Conservation (phyloP, 2,888 invertebrate genomes). For the Polietes domitor region DNA sequence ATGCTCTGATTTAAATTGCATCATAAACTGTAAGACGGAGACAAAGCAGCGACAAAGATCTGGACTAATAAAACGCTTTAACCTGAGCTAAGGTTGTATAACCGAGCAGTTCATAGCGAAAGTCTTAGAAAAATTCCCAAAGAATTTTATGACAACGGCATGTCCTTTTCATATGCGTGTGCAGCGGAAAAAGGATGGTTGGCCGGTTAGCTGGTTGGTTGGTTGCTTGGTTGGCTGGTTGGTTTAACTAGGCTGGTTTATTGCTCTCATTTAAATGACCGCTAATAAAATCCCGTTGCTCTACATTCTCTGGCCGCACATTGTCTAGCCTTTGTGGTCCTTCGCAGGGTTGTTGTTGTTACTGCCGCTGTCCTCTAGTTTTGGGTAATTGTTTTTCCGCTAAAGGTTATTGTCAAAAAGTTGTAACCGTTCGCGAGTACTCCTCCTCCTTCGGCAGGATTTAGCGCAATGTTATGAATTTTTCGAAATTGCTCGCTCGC, state of each 20-base stretch:
- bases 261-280: conserved; percentile 61
- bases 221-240: conserved; percentile 1
- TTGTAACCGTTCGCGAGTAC: conserved; percentile 1
- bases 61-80: conserved; percentile 44
- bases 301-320: conserved; percentile 34
- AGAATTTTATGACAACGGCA: conserved; percentile 40
- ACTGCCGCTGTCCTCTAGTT: neutral
- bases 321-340: neutral
- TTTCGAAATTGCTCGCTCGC: conserved; percentile 27
- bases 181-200: neutral
- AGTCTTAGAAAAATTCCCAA: conserved; percentile 48
- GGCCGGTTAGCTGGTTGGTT: neutral
- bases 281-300: conserved; percentile 53
- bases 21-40: conserved; percentile 60
- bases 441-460: conserved; percentile 26
- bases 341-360: conserved; percentile 17
- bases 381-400: conserved; percentile 22
- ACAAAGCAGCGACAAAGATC: conserved; percentile 12
- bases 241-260: conserved; percentile 42
- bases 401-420: conserved; percentile 43
- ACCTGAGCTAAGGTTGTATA: conserved; percentile 51
- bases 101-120: conserved; percentile 33
- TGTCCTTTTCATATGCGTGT: neutral
- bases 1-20: conserved; percentile 66
- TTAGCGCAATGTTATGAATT: conserved; percentile 55